Percentiles rank a stretch among this genome's conserved stretches.
These are phyloP conservation scores for Cryptotis parvus DNA, from an alignment of 2,113 vertebrate species.

Conservation along the genomic window DNA sequence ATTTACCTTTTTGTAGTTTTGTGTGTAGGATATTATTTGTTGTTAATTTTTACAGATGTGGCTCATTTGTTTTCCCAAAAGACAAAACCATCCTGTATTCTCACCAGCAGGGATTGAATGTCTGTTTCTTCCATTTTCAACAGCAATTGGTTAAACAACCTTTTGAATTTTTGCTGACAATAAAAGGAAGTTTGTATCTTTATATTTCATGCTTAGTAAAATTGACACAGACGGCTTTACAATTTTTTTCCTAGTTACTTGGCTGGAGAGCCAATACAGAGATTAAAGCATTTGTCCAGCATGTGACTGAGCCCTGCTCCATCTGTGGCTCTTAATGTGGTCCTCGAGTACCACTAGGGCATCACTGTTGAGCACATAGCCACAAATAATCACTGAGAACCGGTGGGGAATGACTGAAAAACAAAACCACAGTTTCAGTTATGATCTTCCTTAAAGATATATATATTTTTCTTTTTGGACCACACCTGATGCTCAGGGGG, in stretches of 20 bases:
- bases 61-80: background rate
- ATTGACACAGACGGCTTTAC: background rate
- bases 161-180: background rate
- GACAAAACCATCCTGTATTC: too few species aligned
- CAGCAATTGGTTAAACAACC: background rate
- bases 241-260: background rate
- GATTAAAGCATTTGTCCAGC: too few species aligned
- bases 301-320: too few species aligned
- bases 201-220: slow-evolving; percentile 22
- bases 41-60: background rate
- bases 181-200: background rate
- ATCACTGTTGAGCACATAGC: too few species aligned
- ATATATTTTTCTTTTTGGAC: background rate
- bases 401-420: too few species aligned
- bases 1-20: background rate
- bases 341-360: too few species aligned
- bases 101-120: background rate
- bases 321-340: too few species aligned
- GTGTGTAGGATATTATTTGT: background rate
- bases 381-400: too few species aligned
- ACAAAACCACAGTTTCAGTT: background rate
- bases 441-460: background rate
- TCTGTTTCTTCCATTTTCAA: background rate
- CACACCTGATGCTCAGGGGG: too few species aligned
- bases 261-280: too few species aligned